Percentiles rank a stretch among this genome's conserved stretches.
phyloP scores from a whole-genome alignment of 2,113 vertebrate genomes.

The Oceanites oceanicus region DNA sequence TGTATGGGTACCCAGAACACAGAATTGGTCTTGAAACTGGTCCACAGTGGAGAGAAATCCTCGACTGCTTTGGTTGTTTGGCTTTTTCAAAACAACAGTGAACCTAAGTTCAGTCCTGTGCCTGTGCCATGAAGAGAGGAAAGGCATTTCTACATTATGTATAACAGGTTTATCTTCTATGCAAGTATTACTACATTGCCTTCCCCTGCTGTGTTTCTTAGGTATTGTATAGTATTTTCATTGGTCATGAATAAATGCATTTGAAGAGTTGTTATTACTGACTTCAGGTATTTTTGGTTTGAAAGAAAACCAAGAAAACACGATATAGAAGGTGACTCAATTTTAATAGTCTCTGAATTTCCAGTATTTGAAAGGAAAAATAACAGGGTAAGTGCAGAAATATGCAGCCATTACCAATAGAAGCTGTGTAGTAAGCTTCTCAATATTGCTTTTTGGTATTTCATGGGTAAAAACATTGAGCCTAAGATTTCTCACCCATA shows the following conservation, averaged over 20 bases:
- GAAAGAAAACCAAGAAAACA: no score
- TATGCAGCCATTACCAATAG: no score
- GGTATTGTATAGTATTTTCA: slow-evolving; percentile 64
- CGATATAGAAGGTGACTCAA: no score
- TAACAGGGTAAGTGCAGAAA: no score
- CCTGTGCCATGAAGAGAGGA: background rate
- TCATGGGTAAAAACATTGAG: no score
- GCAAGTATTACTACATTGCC: background rate
- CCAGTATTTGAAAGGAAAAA: no score
- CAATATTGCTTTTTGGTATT: no score
- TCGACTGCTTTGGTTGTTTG: background rate
- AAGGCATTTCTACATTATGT: rapidly evolving
- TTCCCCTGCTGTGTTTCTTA: background rate
- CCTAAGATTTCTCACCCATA: no score
- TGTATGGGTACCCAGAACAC: background rate
- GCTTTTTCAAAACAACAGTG: background rate
- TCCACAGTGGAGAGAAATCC: rapidly evolving
- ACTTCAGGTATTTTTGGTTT: background rate
- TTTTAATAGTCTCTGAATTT: no score
- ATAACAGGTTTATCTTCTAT: background rate
- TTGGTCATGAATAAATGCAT: slow-evolving; percentile 46
- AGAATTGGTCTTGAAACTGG: background rate
- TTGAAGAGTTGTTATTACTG: slow-evolving; percentile 6
- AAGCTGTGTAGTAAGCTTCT: no score
- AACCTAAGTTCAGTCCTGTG: rapidly evolving